Evolutionary conservation across 2,113 vertebrate genomes (phyloP).

Genomic region (Nestor notabilis): DNA sequence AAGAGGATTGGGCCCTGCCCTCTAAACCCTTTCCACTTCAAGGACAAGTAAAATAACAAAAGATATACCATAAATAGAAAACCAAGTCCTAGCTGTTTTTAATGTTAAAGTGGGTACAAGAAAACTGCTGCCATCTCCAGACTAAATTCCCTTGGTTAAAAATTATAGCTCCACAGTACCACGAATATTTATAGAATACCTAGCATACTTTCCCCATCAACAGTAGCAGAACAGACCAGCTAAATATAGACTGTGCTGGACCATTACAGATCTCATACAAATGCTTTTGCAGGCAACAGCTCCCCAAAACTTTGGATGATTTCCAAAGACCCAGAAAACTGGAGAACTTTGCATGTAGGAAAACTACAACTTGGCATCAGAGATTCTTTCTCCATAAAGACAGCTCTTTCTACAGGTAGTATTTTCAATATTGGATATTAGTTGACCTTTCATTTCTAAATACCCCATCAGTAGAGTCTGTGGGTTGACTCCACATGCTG

Average conservation of each 20-base stretch:
- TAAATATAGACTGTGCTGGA: slow-evolving; percentile 63
- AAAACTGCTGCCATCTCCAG: not conserved
- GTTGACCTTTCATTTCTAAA: not conserved
- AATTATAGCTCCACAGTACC: not conserved
- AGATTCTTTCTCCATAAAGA: not conserved
- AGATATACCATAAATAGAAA: not conserved
- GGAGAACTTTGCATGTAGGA: not conserved
- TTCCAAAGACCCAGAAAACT: slow-evolving; percentile 22
- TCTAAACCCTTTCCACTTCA: not conserved
- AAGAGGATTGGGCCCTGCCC: not conserved
- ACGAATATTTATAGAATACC: slow-evolving; percentile 35
- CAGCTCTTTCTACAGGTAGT: not conserved
- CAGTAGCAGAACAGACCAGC: slow-evolving; percentile 55
- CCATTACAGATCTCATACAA: slow-evolving; percentile 44
- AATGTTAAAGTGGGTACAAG: not conserved
- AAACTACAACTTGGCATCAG: not conserved
- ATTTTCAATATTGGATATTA: not conserved
- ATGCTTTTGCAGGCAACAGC: slow-evolving; percentile 24
- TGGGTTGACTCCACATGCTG: not conserved
- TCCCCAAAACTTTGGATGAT: slow-evolving; percentile 2
- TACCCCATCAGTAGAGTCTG: not conserved
- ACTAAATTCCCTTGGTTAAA: not conserved
- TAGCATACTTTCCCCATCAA: slow-evolving; percentile 61
- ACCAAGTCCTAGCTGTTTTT: not conserved
- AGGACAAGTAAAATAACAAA: not conserved